Conservation (phyloP, 2,797 vertebrate genomes). For the Ctenopoma multispine region DNA sequence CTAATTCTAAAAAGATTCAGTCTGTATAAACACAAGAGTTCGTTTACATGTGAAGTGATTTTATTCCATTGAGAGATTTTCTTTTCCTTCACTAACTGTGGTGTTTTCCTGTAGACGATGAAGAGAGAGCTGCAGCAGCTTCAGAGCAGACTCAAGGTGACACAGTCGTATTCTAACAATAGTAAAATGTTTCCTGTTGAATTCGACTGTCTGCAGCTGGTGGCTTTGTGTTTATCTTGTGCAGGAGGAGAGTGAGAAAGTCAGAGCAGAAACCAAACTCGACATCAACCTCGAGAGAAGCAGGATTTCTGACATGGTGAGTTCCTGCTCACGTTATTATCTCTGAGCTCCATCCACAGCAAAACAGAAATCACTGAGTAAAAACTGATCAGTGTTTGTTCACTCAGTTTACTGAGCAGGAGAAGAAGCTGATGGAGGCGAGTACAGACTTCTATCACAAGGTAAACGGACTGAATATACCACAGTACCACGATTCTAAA, state of each 20-base stretch:
- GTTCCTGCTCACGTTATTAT: not conserved
- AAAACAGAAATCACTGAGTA: too few species aligned
- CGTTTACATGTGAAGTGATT: not conserved
- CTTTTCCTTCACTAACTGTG: not conserved
- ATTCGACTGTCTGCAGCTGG: too few species aligned
- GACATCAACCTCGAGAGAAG: conserved; percentile 97
- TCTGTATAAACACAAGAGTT: too few species aligned
- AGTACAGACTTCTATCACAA: conserved; percentile 92
- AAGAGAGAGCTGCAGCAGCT: conserved; percentile 94
- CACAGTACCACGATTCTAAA: too few species aligned
- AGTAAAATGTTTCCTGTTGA: too few species aligned
- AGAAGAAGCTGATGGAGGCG: conserved; percentile 93
- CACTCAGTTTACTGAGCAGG: conserved; percentile 93
- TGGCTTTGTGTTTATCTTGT: not conserved
- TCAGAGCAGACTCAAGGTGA: conserved; percentile 89
- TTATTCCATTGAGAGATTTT: not conserved
- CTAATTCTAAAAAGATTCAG: too few species aligned
- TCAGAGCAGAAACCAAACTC: conserved; percentile 91
- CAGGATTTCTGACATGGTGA: conserved; percentile 89
- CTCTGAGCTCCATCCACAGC: too few species aligned
- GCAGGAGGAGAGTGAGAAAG: conserved; percentile 91
- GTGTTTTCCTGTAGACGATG: conserved; percentile 89
- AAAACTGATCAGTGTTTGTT: too few species aligned
- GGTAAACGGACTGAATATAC: conserved; percentile 68
- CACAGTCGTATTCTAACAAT: conserved; percentile 32